Evolutionary conservation across 2,888 invertebrate genomes (phyloP), one percentile per base, ranked within the genome.

Genomic region (Epinotia brunnichana): DNA sequence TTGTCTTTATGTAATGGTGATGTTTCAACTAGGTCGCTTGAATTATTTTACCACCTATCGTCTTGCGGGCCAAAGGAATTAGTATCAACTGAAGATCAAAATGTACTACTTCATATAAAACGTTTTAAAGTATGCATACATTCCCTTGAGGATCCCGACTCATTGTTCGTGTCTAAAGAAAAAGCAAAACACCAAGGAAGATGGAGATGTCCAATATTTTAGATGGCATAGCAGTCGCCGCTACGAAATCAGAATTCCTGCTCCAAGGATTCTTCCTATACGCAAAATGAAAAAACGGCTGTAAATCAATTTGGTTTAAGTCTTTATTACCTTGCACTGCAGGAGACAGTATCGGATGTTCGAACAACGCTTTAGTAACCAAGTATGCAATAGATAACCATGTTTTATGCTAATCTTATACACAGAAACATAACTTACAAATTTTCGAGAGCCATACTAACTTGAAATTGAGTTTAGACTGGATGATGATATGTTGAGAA

Each of bases 181-280:
- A 91, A 88, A 92, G 83, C 90, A 92, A 91, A 92, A 92, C 89
- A 84, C 82, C 87, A 88, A 84, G 86, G 87, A 85, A 92, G 92
- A 93, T 93, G 91, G 92, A 92, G 92, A 92, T 93, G 92, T 93
- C 92, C 92, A 92, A 93, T 93, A 93, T 93, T 93, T 93, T 91
- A 92, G 92, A 92, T 93, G 91, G 92, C 92, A 92, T 90, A 91
- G 92, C 92, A 90, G 87, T 91, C 89, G 89, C 87, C 86, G 91
- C 89, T 87, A 91, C 90, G 90, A 87, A 90, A 88, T 90, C 90
- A 88, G 86, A 90, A 92, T 92, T 93, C 91, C 87, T 85, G 82
- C 80, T 83, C 83, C 86, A 85, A 89, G 87, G 90, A 89, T 91
- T 88, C 87, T 78, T 81, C 75, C 74, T 78, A 76, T 79, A 74